Percentiles rank a stretch among this genome's conserved stretches.
Conservation (phyloP, 2,888 invertebrate genomes). For the Phrixothrix hirtus region DNA sequence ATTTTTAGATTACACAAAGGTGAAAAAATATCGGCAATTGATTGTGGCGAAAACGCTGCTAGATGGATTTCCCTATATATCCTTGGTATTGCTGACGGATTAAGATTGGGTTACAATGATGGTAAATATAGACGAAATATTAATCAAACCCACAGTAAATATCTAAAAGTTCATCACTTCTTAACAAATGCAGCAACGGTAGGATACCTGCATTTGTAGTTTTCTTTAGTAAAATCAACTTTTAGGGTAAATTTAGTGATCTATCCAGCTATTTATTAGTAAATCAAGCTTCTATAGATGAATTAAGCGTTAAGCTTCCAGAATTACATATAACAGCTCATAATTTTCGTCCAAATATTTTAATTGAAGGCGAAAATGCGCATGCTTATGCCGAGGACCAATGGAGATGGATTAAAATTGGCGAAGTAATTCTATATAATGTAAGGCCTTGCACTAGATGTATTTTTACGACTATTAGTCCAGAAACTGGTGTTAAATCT, state of each 20-base stretch:
- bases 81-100: slow-evolving; percentile 41
- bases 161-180: slow-evolving; percentile 44
- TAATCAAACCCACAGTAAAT: slow-evolving; percentile 37
- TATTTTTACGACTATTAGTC: slow-evolving; percentile 55
- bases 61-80: slow-evolving; percentile 62
- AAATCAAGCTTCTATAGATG: slow-evolving; percentile 58
- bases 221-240: not conserved
- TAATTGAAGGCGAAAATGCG: slow-evolving; percentile 55
- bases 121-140: slow-evolving; percentile 41
- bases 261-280: slow-evolving; percentile 60
- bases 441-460: slow-evolving; percentile 64
- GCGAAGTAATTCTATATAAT: slow-evolving; percentile 57
- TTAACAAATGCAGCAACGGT: slow-evolving; percentile 45
- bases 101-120: slow-evolving; percentile 50
- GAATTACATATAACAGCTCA: slow-evolving; percentile 51
- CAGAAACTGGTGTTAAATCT: slow-evolving; percentile 56
- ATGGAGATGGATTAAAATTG: slow-evolving; percentile 64
- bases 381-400: slow-evolving; percentile 59
- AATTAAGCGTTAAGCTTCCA: slow-evolving; percentile 57
- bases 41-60: slow-evolving; percentile 66
- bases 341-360: slow-evolving; percentile 63
- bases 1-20: slow-evolving; percentile 5
- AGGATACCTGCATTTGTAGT: slow-evolving; percentile 9
- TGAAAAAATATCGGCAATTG: slow-evolving; percentile 44
- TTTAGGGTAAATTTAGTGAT: slow-evolving; percentile 45